phyloP scores from a whole-genome alignment of 2,113 vertebrate species.

The Eurypyga helias region DNA sequence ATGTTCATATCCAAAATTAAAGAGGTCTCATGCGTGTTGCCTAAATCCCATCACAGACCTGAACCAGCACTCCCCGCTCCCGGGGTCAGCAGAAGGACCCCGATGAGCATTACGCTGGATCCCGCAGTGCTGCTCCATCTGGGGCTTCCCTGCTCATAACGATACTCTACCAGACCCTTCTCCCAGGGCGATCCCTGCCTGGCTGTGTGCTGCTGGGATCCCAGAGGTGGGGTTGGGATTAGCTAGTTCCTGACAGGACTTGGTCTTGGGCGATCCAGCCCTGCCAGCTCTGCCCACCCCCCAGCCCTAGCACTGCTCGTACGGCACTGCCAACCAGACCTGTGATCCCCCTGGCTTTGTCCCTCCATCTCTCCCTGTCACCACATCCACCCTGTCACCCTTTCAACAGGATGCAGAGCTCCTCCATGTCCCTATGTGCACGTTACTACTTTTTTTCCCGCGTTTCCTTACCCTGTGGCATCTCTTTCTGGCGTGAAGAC shows the following conservation, averaged over 20 bases:
- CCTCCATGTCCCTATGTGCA: not conserved
- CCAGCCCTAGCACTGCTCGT: not conserved
- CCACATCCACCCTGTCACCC: not conserved
- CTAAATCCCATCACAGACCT: not conserved
- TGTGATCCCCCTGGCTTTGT: not conserved
- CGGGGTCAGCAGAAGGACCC: not conserved
- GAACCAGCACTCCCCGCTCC: accelerated
- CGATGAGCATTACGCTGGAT: accelerated
- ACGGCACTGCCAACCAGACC: not conserved
- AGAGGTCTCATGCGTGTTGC: not conserved
- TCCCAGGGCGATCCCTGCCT: not conserved
- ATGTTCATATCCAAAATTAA: not conserved
- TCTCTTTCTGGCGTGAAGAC: not conserved
- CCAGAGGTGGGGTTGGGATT: not conserved
- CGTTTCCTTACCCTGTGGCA: not conserved
- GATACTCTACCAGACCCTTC: not conserved
- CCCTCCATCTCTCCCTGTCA: not conserved
- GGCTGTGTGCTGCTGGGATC: not conserved
- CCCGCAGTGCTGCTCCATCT: not conserved
- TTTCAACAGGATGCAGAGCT: not conserved
- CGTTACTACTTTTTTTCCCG: not conserved
- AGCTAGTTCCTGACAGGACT: not conserved
- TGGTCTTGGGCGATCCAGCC: not conserved
- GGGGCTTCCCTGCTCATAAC: not conserved
- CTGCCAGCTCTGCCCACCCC: not conserved